phyloP scores from a whole-genome alignment of 2,113 vertebrate genomes.

The Gadus macrocephalus region DNA sequence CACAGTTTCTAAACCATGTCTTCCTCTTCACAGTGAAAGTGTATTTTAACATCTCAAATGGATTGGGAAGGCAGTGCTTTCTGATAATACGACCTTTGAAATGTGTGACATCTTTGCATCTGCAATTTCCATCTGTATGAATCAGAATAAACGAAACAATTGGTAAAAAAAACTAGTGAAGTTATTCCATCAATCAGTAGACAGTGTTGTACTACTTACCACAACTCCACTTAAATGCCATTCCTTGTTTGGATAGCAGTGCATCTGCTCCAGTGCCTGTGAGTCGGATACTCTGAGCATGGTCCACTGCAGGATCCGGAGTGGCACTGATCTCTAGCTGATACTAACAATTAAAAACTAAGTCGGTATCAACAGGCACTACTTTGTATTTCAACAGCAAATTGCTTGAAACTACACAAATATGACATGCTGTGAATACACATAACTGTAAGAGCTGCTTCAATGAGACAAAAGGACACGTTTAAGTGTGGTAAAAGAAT shows the following conservation, averaged over 20 bases:
- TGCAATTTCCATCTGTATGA: constrained; percentile 56
- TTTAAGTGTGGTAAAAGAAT: too few relatives aligned
- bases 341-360: constrained; percentile 44
- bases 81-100: constrained; percentile 41
- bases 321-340: constrained; percentile 45
- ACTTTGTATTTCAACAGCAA: neutral
- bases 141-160: neutral
- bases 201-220: constrained; percentile 49
- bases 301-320: constrained; percentile 48
- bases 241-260: constrained; percentile 24
- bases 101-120: constrained; percentile 42
- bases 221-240: constrained; percentile 61
- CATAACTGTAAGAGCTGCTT: neutral
- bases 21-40: constrained; percentile 40
- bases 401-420: too few relatives aligned
- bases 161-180: constrained; percentile 3
- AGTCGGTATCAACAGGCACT: neutral
- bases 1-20: constrained; percentile 45
- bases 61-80: constrained; percentile 60
- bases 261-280: constrained; percentile 35
- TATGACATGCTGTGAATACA: too few relatives aligned
- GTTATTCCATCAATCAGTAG: neutral
- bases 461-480: neutral
- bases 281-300: constrained; percentile 49
- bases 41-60: constrained; percentile 58